Conservation (phyloP, 1,140 invertebrate species). For the Homarus americanus region DNA sequence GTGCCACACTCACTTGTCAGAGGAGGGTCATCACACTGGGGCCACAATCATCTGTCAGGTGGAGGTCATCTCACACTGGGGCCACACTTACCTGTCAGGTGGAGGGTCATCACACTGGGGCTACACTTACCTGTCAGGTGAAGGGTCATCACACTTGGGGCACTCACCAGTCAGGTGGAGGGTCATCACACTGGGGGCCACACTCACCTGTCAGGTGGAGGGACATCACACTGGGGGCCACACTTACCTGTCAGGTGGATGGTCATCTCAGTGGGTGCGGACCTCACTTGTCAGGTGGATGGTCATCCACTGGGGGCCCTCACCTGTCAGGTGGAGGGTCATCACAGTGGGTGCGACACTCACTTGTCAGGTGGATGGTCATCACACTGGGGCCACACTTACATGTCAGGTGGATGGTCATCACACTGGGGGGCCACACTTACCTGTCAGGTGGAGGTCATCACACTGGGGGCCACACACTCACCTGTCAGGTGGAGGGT, state of each 20-base stretch:
- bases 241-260: neutral
- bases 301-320: conserved; percentile 10
- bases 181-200: no score
- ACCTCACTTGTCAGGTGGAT: neutral
- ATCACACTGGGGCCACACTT: conserved; percentile 67
- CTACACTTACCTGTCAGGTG: neutral
- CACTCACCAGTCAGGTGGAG: no score
- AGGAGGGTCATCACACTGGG: no score
- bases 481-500: neutral
- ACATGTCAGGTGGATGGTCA: neutral
- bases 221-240: no score
- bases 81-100: neutral
- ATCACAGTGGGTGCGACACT: conserved; percentile 12
- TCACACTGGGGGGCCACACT: neutral
- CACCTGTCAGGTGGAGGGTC: neutral
- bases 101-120: neutral
- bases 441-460: neutral
- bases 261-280: neutral
- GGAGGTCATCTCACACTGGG: neutral
- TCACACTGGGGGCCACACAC: conserved; percentile 12
- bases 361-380: neutral
- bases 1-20: no score
- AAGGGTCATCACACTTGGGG: no score
- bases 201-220: no score
- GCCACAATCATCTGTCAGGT: neutral